phyloP scores from a whole-genome alignment of 2,797 vertebrate genomes.

The Chelonia mydas region DNA sequence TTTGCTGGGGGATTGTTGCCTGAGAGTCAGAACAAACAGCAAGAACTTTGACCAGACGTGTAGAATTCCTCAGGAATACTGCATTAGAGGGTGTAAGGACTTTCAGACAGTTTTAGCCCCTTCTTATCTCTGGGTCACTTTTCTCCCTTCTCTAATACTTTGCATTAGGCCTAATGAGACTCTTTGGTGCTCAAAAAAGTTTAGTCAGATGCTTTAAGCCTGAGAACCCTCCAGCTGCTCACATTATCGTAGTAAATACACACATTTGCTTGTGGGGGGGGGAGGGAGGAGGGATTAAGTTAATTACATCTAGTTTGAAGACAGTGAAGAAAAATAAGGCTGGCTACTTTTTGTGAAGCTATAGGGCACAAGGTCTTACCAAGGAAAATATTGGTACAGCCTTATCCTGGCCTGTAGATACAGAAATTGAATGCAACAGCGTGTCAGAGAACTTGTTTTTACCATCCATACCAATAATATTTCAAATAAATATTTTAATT shows the following conservation, averaged over 20 bases:
- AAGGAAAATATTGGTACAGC: background rate
- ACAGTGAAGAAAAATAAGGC: background rate
- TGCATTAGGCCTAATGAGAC: conserved; percentile 25
- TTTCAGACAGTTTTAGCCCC: conserved; percentile 33
- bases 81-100: background rate
- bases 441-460: background rate
- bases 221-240: background rate
- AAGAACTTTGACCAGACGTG: conserved; percentile 50
- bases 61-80: conserved; percentile 23
- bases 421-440: background rate
- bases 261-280: background rate
- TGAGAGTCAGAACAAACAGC: conserved; percentile 35
- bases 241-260: background rate
- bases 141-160: conserved; percentile 9
- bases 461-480: background rate
- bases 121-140: conserved; percentile 32
- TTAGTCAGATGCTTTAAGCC: background rate
- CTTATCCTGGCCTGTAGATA: background rate
- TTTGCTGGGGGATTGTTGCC: conserved; percentile 64
- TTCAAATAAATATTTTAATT: background rate
- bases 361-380: background rate
- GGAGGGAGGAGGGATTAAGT: background rate
- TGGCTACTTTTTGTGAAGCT: background rate
- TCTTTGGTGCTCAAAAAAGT: background rate
- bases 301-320: background rate